Conservation (phyloP, 2,797 vertebrate species). For the Anabas testudineus region DNA sequence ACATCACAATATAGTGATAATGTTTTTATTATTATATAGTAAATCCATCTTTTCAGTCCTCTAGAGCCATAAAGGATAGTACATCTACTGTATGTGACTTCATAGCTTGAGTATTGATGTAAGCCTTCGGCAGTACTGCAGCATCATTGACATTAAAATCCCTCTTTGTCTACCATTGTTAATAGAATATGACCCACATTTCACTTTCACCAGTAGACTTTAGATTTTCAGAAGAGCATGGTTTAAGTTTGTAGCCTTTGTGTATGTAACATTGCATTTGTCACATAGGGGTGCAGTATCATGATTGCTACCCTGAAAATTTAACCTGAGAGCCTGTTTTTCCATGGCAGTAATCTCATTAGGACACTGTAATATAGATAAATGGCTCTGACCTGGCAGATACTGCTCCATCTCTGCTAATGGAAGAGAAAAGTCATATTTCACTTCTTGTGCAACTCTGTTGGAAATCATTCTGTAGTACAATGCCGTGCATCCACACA, state of each 20-base stretch:
- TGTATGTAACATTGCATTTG: slow-evolving; percentile 30
- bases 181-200: neutral
- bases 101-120: neutral
- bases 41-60: neutral
- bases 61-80: slow-evolving; percentile 9
- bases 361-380: slow-evolving; percentile 71
- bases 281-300: slow-evolving; percentile 47
- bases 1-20: no score
- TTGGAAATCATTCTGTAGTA: slow-evolving; percentile 59
- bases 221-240: slow-evolving; percentile 15
- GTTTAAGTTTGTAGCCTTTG: slow-evolving; percentile 10
- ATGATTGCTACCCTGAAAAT: slow-evolving; percentile 58
- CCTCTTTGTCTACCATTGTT: slow-evolving; percentile 9
- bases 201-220: slow-evolving; percentile 4
- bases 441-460: slow-evolving; percentile 67
- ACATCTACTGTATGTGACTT: neutral
- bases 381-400: slow-evolving; percentile 66
- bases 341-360: slow-evolving; percentile 61
- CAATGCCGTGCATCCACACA: slow-evolving; percentile 29
- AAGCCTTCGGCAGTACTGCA: neutral
- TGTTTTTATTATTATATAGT: no score
- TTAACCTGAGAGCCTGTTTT: slow-evolving; percentile 46
- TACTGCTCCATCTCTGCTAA: slow-evolving; percentile 55
- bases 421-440: slow-evolving; percentile 66
- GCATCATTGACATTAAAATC: slow-evolving; percentile 6